phyloP scores from a whole-genome alignment of 2,888 invertebrate genomes.

The Branchinecta sandiegonensis region DNA sequence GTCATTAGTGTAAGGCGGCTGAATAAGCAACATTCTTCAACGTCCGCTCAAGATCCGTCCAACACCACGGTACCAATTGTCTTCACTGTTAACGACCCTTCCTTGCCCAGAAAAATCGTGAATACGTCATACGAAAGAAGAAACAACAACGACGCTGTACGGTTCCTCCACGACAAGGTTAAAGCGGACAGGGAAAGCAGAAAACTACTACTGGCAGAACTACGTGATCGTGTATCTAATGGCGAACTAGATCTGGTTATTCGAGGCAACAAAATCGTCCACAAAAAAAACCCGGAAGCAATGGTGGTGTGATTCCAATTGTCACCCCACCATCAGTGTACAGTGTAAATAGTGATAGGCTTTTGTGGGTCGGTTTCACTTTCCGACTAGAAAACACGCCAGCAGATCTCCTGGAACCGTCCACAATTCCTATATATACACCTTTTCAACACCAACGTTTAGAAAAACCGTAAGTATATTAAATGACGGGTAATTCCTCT shows the following conservation, averaged over 20 bases:
- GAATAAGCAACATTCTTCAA: background rate
- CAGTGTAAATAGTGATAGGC: too few relatives aligned
- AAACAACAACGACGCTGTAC: constrained; percentile 9
- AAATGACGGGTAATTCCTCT: too few relatives aligned
- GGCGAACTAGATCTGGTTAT: constrained; percentile 15
- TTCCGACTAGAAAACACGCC: too few relatives aligned
- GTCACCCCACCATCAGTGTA: constrained; percentile 12
- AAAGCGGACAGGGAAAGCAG: constrained; percentile 12
- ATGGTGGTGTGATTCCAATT: constrained; percentile 12
- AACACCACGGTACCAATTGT: constrained; percentile 13
- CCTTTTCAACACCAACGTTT: too few relatives aligned
- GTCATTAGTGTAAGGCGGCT: constrained; percentile 4
- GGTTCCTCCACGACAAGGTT: constrained; percentile 1
- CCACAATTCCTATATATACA: too few relatives aligned
- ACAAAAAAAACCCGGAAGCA: background rate
- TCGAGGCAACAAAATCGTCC: constrained; percentile 12
- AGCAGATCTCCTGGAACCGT: too few relatives aligned
- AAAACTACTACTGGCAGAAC: constrained; percentile 8
- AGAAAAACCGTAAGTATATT: too few relatives aligned
- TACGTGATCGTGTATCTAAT: background rate
- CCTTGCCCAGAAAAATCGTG: background rate
- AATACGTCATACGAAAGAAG: constrained; percentile 15
- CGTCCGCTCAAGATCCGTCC: constrained; percentile 5
- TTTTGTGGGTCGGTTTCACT: too few relatives aligned
- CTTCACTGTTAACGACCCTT: background rate